A percentile compares a stretch with the other conserved stretches of the same genome.
These are phyloP conservation scores for Episyrphus balteatus DNA, from an alignment of 1,140 invertebrate species.

Conservation along the genomic window DNA sequence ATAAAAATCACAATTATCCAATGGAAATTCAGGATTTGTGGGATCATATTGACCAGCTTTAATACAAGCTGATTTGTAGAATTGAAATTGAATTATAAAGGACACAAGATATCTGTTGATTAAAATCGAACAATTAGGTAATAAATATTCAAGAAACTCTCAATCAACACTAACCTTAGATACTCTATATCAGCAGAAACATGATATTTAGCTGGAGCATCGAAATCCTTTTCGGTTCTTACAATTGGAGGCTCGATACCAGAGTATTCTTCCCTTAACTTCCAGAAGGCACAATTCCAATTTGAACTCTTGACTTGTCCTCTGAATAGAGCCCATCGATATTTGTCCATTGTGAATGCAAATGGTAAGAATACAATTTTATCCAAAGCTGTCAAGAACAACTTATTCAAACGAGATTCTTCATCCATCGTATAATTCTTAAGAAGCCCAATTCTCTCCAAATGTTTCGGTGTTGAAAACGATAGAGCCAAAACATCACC, in stretches of 20 bases:
- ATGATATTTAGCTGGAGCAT: constrained; percentile 77
- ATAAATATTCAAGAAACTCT: background rate
- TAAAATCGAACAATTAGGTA: background rate
- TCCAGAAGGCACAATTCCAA: constrained; percentile 72
- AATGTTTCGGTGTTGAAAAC: constrained; percentile 66
- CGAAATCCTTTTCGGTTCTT: constrained; percentile 69
- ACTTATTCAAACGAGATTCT: constrained; percentile 67
- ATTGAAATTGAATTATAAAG: constrained; percentile 83
- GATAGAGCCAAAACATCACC: constrained; percentile 80
- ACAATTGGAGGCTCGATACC: constrained; percentile 67
- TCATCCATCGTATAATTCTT: constrained; percentile 48
- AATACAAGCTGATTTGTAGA: constrained; percentile 72
- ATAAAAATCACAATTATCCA: constrained; percentile 79
- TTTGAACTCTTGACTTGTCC: constrained; percentile 55
- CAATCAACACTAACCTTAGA: constrained; percentile 47
- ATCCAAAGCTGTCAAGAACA: constrained; percentile 66
- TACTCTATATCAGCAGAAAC: constrained; percentile 74
- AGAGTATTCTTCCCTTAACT: constrained; percentile 59
- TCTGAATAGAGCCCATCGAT: constrained; percentile 77
- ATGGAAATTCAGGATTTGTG: constrained; percentile 48
- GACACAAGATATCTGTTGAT: constrained; percentile 69
- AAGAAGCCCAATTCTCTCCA: constrained; percentile 61
- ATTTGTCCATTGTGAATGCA: constrained; percentile 75
- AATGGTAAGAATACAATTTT: constrained; percentile 84
- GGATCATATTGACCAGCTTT: constrained; percentile 69